A percentile compares a stretch with the other conserved stretches of the same genome.
Evolutionary conservation across 2,113 vertebrate genomes (phyloP).

Genomic region (Sisor rabdophorus): DNA sequence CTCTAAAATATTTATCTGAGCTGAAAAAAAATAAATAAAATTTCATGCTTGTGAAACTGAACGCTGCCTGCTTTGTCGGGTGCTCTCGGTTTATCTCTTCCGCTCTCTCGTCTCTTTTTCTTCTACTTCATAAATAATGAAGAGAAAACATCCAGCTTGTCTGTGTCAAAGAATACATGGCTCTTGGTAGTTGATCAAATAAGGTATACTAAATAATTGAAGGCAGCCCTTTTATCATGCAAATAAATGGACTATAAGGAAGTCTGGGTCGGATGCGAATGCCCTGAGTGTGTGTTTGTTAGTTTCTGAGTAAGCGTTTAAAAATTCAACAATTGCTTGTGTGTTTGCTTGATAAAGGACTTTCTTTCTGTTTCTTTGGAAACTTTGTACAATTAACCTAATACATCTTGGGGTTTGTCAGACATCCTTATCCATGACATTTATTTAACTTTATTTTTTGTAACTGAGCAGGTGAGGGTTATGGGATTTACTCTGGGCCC

Average conservation of each 20-base stretch:
- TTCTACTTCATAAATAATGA: conserved; percentile 74
- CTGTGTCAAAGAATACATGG: conserved; percentile 65
- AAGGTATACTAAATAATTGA: conserved; percentile 74
- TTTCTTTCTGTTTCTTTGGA: not conserved
- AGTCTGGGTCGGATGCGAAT: conserved; percentile 44
- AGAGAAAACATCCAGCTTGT: conserved; percentile 70
- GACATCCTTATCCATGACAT: no score
- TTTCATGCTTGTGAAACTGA: conserved; percentile 72
- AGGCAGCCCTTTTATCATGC: conserved; percentile 71
- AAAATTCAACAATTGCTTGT: conserved; percentile 8
- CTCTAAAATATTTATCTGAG: conserved; percentile 73
- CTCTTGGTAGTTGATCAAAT: conserved; percentile 75
- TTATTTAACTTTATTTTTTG: no score
- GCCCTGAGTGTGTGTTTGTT: conserved; percentile 49
- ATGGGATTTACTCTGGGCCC: no score
- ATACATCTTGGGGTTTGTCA: no score
- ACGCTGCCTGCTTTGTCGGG: conserved; percentile 48
- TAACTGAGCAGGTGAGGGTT: no score
- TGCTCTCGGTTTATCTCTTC: conserved; percentile 33
- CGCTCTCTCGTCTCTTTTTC: conserved; percentile 43
- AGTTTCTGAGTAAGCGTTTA: conserved; percentile 32
- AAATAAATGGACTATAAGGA: conserved; percentile 60
- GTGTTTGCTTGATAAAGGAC: not conserved
- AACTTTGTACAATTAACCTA: not conserved
- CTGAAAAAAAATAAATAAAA: conserved; percentile 65